A percentile compares a stretch with the other conserved stretches of the same genome.
These are phyloP conservation scores for Eonycteris spelaea DNA, from an alignment of 2,113 vertebrate genomes.

Conservation along the genomic window DNA sequence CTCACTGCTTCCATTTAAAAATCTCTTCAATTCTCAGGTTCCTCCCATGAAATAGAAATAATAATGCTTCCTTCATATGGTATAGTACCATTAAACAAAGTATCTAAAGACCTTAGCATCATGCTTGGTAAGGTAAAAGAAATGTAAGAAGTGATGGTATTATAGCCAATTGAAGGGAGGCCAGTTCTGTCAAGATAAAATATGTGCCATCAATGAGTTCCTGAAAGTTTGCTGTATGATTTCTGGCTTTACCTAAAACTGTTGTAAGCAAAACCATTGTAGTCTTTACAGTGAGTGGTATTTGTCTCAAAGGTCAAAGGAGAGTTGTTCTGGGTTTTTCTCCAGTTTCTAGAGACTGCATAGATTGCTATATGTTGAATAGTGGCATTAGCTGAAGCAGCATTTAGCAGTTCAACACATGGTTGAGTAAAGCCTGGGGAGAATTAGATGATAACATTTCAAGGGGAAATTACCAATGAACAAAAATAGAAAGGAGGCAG, in stretches of 20 bases:
- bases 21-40: not conserved
- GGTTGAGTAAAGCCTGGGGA: conserved; percentile 54
- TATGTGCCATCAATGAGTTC: not conserved
- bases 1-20: not conserved
- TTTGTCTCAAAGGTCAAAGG: conserved; percentile 44
- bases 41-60: not conserved
- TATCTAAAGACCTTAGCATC: conserved; percentile 9
- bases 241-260: conserved; percentile 58
- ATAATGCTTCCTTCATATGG: conserved; percentile 4
- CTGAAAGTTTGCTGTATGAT: conserved; percentile 25
- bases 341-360: conserved; percentile 25
- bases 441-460: conserved; percentile 70
- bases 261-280: conserved; percentile 47
- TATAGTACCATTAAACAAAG: not conserved
- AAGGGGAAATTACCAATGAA: conserved; percentile 65
- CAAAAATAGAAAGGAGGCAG: conserved; percentile 66
- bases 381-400: conserved; percentile 68
- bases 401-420: conserved; percentile 69
- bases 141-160: not conserved
- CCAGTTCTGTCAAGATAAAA: conserved; percentile 32
- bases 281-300: conserved; percentile 35
- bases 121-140: not conserved
- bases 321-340: not conserved
- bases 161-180: not conserved
- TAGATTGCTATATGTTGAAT: conserved; percentile 52